These are phyloP conservation scores for Syncerus caffer DNA, from an alignment of 2,797 vertebrate species.

Conservation along the genomic window DNA sequence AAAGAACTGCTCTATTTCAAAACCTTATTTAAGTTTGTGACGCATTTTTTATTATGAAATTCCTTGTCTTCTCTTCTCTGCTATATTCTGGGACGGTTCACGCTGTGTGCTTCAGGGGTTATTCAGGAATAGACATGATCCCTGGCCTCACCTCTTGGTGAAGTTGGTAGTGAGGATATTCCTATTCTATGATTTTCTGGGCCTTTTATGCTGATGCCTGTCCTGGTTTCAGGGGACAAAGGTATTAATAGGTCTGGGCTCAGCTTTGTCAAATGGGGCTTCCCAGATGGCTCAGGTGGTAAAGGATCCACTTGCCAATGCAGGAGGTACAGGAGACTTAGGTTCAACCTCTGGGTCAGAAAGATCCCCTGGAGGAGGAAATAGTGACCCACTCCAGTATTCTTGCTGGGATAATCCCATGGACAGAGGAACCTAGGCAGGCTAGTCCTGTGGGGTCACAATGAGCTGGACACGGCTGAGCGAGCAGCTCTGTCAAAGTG, in stretches of 20 bases:
- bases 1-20: neutral
- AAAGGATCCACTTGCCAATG: neutral
- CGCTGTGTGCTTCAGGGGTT: accelerated
- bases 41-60: neutral
- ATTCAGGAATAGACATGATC: accelerated
- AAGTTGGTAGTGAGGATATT: accelerated
- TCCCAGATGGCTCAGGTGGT: neutral
- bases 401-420: neutral
- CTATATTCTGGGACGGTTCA: neutral
- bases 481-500: neutral
- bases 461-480: neutral
- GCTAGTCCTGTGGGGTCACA: neutral
- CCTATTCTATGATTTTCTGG: neutral
- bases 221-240: neutral
- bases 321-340: neutral
- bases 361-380: neutral
- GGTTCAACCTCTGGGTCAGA: neutral
- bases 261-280: neutral
- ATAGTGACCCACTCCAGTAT: neutral
- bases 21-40: neutral
- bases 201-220: neutral
- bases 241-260: neutral
- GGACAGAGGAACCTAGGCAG: neutral
- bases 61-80: neutral
- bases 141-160: neutral